phyloP scores from a whole-genome alignment of 2,888 invertebrate species.

The Tuberolachnus salignus region DNA sequence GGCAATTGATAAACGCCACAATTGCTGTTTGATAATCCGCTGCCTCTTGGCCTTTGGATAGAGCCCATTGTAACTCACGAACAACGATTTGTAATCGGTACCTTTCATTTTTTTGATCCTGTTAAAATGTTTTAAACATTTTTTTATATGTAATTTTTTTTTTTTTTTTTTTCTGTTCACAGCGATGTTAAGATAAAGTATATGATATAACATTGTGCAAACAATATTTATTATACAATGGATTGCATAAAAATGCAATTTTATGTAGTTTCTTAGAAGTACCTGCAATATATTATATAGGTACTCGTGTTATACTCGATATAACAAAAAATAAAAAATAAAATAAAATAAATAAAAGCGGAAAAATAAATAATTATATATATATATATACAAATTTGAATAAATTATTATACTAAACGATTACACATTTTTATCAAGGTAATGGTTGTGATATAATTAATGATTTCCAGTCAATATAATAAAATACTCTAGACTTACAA shows the following conservation, averaged over 20 bases:
- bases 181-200: background rate
- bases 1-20: conserved; percentile 93
- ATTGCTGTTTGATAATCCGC: conserved; percentile 90
- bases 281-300: background rate
- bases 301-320: background rate
- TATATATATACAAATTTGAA: background rate
- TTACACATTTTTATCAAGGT: background rate
- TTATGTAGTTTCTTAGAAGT: background rate
- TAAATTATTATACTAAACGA: background rate
- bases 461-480: conserved; percentile 1
- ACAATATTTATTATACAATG: background rate
- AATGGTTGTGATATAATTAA: background rate
- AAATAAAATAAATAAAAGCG: background rate
- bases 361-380: conserved; percentile 2
- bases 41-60: conserved; percentile 61
- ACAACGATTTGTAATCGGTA: conserved; percentile 89
- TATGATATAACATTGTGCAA: background rate
- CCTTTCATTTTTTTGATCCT: conserved; percentile 85
- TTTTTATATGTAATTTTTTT: too few relatives aligned
- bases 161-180: background rate
- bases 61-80: conserved; percentile 81
- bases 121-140: conserved; percentile 60
- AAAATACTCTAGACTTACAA: background rate
- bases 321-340: too few relatives aligned
- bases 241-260: background rate